Conservation (phyloP, 2,797 vertebrate species). For the Coracias cyanogaster region DNA sequence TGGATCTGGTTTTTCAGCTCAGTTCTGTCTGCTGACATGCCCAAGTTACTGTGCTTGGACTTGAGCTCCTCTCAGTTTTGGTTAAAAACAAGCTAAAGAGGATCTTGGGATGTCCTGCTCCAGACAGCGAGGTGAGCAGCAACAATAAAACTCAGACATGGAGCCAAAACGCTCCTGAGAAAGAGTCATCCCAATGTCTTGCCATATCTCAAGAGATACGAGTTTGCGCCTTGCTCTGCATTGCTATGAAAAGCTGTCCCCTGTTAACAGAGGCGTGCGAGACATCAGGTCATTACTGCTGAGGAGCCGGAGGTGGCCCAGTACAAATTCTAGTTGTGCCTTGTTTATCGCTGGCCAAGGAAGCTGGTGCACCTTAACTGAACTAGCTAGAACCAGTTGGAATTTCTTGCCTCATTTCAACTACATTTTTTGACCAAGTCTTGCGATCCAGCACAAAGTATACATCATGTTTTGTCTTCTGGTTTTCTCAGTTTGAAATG, state of each 20-base stretch:
- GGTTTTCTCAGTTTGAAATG: not conserved
- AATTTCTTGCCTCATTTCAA: not conserved
- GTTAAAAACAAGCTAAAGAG: not conserved
- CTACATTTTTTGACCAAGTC: not conserved
- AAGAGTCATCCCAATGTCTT: not conserved
- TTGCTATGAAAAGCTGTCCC: not conserved
- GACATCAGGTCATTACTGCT: not conserved
- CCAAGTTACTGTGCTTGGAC: not conserved
- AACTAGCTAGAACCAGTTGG: not conserved
- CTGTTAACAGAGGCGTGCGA: not conserved
- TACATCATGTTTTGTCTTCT: not conserved
- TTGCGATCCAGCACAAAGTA: not conserved
- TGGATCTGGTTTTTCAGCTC: not conserved
- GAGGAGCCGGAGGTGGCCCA: not conserved
- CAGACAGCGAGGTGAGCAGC: not conserved
- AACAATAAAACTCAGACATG: not conserved
- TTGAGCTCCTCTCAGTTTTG: not conserved
- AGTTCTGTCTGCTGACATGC: not conserved
- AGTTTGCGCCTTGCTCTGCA: not conserved
- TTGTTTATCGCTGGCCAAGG: not conserved
- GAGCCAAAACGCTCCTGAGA: not conserved
- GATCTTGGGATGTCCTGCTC: not conserved
- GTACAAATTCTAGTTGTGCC: not conserved
- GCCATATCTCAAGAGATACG: accelerated
- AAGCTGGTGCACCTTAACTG: not conserved